phyloP scores from a whole-genome alignment of 92 coral and sea anemone species.

The Pocillopora meandrina region DNA sequence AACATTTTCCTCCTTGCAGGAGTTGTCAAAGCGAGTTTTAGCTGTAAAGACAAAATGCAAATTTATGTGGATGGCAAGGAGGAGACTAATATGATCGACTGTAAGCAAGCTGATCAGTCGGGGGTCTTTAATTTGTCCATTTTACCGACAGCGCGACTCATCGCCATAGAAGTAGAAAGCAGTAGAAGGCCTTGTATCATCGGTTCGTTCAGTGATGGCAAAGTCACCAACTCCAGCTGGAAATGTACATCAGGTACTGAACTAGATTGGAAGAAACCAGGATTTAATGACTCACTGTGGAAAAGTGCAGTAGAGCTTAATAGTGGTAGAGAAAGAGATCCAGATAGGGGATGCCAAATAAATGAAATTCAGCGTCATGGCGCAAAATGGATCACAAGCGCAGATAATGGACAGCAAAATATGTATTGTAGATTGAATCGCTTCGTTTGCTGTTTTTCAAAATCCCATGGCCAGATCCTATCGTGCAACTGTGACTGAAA shows the following conservation, averaged over 20 bases:
- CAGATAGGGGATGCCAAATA: not conserved
- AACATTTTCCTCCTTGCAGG: not conserved
- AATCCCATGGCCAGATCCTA: too few relatives aligned
- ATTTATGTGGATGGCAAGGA: conserved; percentile 19
- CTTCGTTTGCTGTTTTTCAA: too few relatives aligned
- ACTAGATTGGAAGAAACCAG: not conserved
- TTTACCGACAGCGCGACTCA: not conserved
- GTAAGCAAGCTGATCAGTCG: not conserved
- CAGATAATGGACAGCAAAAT: not conserved
- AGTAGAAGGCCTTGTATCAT: not conserved
- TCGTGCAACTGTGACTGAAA: too few relatives aligned
- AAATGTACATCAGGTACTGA: not conserved
- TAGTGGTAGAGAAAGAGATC: not conserved
- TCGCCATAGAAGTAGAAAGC: conserved; percentile 16
- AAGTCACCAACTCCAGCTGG: conserved; percentile 29
- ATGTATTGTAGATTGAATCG: conserved; percentile 20
- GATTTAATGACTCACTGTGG: conserved; percentile 9
- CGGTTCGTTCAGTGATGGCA: conserved; percentile 33
- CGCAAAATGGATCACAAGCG: conserved; percentile 29
- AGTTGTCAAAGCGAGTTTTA: conserved; percentile 15
- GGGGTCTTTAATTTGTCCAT: not conserved
- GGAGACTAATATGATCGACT: not conserved
- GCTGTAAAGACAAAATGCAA: conserved; percentile 4
- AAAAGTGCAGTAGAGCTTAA: not conserved
- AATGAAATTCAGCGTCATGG: not conserved